Percentiles rank a stretch among this genome's conserved stretches.
Evolutionary conservation across 2,888 invertebrate species (phyloP).

Genomic region (Ormyrus nitidulus): DNA sequence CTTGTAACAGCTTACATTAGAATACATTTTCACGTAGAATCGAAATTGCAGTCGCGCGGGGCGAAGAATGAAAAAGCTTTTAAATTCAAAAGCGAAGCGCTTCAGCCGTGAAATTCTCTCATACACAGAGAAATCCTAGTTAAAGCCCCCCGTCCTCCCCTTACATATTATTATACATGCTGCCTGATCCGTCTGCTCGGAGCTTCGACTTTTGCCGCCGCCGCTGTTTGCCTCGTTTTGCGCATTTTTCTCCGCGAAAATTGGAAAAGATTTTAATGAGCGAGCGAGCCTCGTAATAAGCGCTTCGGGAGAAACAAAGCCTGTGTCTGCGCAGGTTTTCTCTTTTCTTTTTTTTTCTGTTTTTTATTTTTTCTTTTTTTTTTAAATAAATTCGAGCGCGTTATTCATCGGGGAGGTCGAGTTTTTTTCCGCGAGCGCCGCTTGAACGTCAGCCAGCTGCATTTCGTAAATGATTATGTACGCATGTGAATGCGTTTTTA

Average conservation of each 20-base stretch:
- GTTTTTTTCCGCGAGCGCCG: not conserved
- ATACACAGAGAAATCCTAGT: conserved; percentile 14
- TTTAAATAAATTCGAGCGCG: not conserved
- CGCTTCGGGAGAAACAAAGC: not conserved
- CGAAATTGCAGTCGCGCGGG: not conserved
- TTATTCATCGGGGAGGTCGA: not conserved
- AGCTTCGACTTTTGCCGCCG: not conserved
- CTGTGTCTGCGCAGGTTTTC: not conserved
- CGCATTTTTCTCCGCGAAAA: not conserved
- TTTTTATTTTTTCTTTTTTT: conserved; percentile 9
- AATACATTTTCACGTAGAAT: not conserved
- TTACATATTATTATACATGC: not conserved
- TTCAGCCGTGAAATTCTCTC: conserved; percentile 11
- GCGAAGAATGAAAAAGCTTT: not conserved
- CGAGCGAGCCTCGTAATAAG: not conserved
- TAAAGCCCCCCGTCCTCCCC: not conserved
- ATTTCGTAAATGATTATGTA: not conserved
- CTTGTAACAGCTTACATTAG: not conserved
- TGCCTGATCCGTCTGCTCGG: not conserved
- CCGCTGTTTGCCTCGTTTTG: not conserved
- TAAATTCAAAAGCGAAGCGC: conserved; percentile 13
- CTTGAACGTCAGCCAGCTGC: not conserved
- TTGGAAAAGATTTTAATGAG: not conserved
- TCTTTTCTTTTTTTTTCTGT: not conserved
- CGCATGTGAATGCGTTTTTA: not conserved